A percentile compares a stretch with the other conserved stretches of the same genome.
Evolutionary conservation across 2,113 vertebrate species (phyloP).

Genomic region (Crocuta crocuta): DNA sequence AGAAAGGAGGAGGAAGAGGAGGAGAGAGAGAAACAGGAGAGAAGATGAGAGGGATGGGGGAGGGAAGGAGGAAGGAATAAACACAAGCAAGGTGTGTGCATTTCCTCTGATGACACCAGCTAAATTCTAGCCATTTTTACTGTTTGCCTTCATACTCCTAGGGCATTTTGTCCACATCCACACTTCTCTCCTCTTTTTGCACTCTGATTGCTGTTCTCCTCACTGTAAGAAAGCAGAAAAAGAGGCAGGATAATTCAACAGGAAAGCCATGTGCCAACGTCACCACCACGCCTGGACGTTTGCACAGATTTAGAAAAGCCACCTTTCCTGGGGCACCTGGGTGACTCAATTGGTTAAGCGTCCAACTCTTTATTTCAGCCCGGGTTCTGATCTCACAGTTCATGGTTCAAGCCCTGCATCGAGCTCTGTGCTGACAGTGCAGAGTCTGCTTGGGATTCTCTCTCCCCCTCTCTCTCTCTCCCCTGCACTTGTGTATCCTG

Average conservation of each 20-base stretch:
- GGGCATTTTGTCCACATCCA: background rate
- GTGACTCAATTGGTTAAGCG: no score
- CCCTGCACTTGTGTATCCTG: background rate
- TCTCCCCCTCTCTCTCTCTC: no score
- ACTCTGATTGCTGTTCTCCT: background rate
- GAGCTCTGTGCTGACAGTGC: no score
- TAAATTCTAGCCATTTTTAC: background rate
- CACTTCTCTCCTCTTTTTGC: background rate
- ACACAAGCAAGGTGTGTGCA: background rate
- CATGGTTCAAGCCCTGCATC: no score
- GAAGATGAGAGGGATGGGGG: no score
- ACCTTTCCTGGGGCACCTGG: no score
- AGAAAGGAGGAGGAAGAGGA: fast-evolving
- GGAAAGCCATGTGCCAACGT: background rate
- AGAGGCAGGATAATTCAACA: background rate
- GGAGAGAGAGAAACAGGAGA: no score
- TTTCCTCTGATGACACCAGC: background rate
- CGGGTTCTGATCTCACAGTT: no score
- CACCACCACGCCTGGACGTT: fast-evolving
- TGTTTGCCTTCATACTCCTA: background rate
- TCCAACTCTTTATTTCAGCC: no score
- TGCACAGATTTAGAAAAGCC: background rate
- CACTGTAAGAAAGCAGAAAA: background rate
- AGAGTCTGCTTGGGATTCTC: no score
- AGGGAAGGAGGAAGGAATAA: background rate